Percentiles rank a stretch among this genome's conserved stretches.
Conservation (phyloP, 2,888 invertebrate genomes). For the Andricus curvator region DNA sequence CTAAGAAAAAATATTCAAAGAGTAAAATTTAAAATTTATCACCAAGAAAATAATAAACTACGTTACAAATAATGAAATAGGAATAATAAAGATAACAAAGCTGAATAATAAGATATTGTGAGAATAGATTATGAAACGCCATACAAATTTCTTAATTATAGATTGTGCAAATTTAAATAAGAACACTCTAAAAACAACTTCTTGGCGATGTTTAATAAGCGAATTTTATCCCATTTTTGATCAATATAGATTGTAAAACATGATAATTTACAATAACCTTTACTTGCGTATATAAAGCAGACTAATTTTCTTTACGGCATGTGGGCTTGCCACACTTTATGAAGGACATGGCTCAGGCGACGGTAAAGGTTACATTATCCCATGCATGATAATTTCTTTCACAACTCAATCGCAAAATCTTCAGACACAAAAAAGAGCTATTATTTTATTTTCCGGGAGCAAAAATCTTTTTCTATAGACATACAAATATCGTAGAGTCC, state of each 20-base stretch:
- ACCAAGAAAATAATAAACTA: too few relatives aligned
- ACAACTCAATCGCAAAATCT: conserved; percentile 34
- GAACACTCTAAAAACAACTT: background rate
- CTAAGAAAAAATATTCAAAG: too few relatives aligned
- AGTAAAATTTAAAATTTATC: too few relatives aligned
- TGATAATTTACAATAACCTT: conserved; percentile 31
- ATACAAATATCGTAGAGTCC: background rate
- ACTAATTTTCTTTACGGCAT: conserved; percentile 36
- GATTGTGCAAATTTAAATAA: too few relatives aligned
- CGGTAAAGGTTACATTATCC: conserved; percentile 30
- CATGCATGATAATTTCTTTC: conserved; percentile 25
- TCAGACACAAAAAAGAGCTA: background rate
- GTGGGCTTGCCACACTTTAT: conserved; percentile 33
- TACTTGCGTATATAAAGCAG: conserved; percentile 21
- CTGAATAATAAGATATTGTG: too few relatives aligned
- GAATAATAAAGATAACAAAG: too few relatives aligned
- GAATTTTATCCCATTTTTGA: background rate
- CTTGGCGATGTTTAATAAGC: background rate
- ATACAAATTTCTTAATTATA: too few relatives aligned
- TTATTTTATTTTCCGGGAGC: background rate
- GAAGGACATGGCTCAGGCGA: conserved; percentile 20
- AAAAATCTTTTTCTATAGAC: too few relatives aligned
- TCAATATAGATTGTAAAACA: background rate
- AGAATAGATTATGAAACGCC: too few relatives aligned
- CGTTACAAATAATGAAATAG: too few relatives aligned